These are phyloP conservation scores for Poeciliopsis infans DNA, from an alignment of 2,797 vertebrate species.

Conservation along the genomic window DNA sequence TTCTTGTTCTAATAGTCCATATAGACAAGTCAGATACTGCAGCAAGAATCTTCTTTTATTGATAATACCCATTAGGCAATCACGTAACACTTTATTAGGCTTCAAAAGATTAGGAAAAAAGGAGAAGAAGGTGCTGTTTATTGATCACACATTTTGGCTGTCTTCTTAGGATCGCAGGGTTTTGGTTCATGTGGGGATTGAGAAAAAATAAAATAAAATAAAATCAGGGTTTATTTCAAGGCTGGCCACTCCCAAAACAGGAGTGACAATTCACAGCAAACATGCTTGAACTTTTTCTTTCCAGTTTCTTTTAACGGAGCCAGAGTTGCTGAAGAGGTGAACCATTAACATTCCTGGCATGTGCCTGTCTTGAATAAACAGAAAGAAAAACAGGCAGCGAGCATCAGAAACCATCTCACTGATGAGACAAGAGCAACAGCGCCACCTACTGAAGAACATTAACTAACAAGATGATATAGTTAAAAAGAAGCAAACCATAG, in stretches of 20 bases:
- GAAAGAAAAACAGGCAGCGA: slow-evolving; percentile 18
- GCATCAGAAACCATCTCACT: slow-evolving; percentile 27
- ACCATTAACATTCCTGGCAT: slow-evolving; percentile 47
- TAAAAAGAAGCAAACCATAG: not conserved
- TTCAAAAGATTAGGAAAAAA: not conserved
- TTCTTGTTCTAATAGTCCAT: slow-evolving; percentile 22
- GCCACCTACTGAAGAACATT: slow-evolving; percentile 33
- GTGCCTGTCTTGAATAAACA: slow-evolving; percentile 27
- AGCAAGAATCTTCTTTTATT: slow-evolving; percentile 8
- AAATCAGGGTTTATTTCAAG: slow-evolving; percentile 43
- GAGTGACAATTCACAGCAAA: not conserved
- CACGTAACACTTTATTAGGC: not conserved
- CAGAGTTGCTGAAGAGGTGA: not conserved
- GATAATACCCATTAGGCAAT: not conserved
- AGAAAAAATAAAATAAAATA: slow-evolving; percentile 3
- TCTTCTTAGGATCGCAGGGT: not conserved
- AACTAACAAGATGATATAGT: slow-evolving; percentile 19
- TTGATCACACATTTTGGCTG: not conserved
- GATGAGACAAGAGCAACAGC: slow-evolving; percentile 31
- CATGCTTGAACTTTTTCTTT: slow-evolving; percentile 7
- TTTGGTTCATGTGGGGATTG: not conserved
- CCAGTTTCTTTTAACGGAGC: not conserved
- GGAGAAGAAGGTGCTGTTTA: not conserved
- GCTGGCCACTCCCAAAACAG: slow-evolving; percentile 22
- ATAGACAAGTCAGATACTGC: slow-evolving; percentile 7